These are phyloP conservation scores for Picathartes gymnocephalus DNA, from an alignment of 2,113 vertebrate genomes.

Conservation along the genomic window DNA sequence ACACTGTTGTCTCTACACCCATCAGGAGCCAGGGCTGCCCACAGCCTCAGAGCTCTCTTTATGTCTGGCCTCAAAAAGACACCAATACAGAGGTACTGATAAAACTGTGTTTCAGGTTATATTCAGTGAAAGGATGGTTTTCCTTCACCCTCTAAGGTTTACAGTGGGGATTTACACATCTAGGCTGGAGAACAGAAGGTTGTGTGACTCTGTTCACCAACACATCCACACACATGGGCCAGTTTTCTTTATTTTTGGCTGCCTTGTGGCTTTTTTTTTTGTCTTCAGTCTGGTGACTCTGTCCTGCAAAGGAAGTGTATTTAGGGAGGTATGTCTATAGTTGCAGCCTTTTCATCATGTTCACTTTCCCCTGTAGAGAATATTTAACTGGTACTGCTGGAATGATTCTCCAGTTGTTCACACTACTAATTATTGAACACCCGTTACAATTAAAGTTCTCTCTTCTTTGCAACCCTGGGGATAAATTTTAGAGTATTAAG, in stretches of 20 bases:
- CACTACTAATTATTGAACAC: not conserved
- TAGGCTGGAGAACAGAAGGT: not conserved
- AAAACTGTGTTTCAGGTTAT: not conserved
- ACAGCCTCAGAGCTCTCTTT: not conserved
- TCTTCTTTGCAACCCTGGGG: not conserved
- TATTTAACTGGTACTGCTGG: not conserved
- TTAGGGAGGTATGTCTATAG: not conserved
- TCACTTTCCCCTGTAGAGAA: not conserved
- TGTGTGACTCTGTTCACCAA: not conserved
- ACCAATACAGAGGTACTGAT: not conserved
- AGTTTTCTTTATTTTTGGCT: not conserved
- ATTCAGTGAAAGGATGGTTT: not conserved
- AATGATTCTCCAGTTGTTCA: not conserved
- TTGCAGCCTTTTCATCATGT: not conserved
- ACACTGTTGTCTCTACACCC: not conserved
- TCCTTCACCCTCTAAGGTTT: not conserved
- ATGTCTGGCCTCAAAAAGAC: not conserved
- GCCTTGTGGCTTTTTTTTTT: not conserved
- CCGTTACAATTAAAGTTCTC: not conserved
- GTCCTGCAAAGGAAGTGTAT: not conserved
- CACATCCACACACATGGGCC: not conserved
- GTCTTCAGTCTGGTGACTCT: not conserved
- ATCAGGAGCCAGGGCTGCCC: not conserved
- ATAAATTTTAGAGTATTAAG: not conserved
- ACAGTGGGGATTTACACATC: not conserved